Base-by-base conservation (phyloP, 2,888 invertebrate genomes). In the Xestoiulus laeticollis region DNA sequence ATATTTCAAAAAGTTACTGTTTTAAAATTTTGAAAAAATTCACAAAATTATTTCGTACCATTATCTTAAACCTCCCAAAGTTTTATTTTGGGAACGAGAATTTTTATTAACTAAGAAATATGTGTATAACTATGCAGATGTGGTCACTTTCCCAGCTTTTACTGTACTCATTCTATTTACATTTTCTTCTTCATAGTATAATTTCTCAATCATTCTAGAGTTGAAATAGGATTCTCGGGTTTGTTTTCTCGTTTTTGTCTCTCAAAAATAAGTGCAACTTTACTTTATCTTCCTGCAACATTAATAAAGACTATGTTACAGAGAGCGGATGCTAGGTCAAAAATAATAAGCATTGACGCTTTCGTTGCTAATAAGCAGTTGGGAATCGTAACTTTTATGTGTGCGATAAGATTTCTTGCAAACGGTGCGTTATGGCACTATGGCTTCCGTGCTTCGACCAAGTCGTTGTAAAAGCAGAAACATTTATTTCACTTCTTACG, bases 401-500 rank as follows among this genome's bases (percentile, higher is more conserved):
- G 78, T 12, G 30, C 78, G 78, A 78, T 78, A 78, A 78, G 30
- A 78, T 22, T 38, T 16, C 78, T 14, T 30, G 2, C 30, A 78
- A 78, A 30, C 78, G 78, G 3, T 38, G 38, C 38, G 38, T 30
- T 30, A 26, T 14, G 10, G 78, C 68, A 14, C 78, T 14, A 30
- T 78, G 30, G 16, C 30, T 78, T 78, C 78, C 30, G 26, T 14
- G 26, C 68, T 26, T n/a, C n/a, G n/a, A n/a, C 26, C 8, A 78
- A 14, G 30, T 78, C 78, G 78, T 26, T 78, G 30, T 8, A 78
- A 8, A 30, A 14, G 30, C n/a, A 30, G 78, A 26, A 78, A 78
- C 78, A 78, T 78, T 78, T 78, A 78, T 78, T 78, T 78, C 78
- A 30, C 30, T 78, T 78, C 30, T 78, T 30, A 30, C 30, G 30